These are phyloP conservation scores for Ifrita kowaldi DNA, from an alignment of 2,113 vertebrate genomes.

Conservation along the genomic window DNA sequence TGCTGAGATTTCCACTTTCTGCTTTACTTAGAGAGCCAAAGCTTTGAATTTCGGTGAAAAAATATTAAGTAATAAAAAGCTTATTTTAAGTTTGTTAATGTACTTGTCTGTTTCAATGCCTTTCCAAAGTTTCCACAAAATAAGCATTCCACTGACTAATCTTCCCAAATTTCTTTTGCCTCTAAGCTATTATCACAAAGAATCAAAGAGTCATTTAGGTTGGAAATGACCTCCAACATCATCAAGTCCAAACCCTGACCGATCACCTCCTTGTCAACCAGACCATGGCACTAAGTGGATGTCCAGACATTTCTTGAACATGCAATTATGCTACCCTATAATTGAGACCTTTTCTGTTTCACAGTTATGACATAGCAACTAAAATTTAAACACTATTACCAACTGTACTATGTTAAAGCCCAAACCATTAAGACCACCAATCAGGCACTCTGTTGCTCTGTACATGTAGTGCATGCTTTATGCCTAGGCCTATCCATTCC, in stretches of 20 bases:
- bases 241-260: background rate
- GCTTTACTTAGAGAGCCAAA: conserved; percentile 50
- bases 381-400: background rate
- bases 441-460: background rate
- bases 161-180: background rate
- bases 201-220: background rate
- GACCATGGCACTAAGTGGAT: background rate
- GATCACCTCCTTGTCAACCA: background rate
- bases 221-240: background rate
- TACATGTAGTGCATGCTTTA: background rate
- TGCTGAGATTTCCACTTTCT: conserved; percentile 52
- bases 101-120: conserved; percentile 57
- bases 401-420: background rate
- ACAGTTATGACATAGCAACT: background rate
- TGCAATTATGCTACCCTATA: background rate
- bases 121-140: background rate
- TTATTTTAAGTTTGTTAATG: conserved; percentile 69
- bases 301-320: background rate
- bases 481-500: background rate
- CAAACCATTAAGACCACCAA: background rate
- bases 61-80: conserved; percentile 64
- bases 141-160: conserved; percentile 11
- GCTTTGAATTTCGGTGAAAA: conserved; percentile 62
- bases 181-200: background rate
- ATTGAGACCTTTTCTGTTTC: background rate